Evolutionary conservation across 2,888 invertebrate genomes (phyloP).

Genomic region (Odontocolon sp.): DNA sequence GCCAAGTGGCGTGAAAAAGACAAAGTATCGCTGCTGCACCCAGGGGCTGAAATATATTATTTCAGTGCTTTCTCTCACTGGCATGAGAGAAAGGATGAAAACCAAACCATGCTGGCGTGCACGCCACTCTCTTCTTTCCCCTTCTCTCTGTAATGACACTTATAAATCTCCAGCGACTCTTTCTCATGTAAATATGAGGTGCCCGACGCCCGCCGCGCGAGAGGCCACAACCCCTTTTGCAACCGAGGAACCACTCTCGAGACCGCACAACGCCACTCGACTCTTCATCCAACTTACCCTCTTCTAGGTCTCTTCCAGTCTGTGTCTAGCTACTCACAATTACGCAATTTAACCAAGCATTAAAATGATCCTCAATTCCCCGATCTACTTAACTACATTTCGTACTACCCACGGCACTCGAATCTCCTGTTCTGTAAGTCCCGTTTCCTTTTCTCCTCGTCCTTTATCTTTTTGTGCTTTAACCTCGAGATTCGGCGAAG

Average conservation of each 20-base stretch:
- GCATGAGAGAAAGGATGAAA: constrained; percentile 19
- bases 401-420: too few relatives aligned
- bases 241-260: constrained; percentile 47
- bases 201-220: constrained; percentile 27
- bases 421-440: too few relatives aligned
- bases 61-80: constrained; percentile 19
- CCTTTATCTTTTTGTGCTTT: constrained; percentile 56
- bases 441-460: constrained; percentile 48
- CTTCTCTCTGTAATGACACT: constrained; percentile 66
- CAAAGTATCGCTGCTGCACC: constrained; percentile 45
- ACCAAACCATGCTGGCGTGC: constrained; percentile 42
- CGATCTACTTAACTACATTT: constrained; percentile 72
- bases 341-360: constrained; percentile 76
- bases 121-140: constrained; percentile 19
- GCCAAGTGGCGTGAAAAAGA: constrained; percentile 54
- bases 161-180: constrained; percentile 71
- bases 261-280: constrained; percentile 45
- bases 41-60: constrained; percentile 44
- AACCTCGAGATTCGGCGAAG: constrained; percentile 7
- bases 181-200: constrained; percentile 74
- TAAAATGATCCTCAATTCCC: constrained; percentile 75
- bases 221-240: constrained; percentile 36
- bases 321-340: constrained; percentile 69
- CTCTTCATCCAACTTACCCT: constrained; percentile 54
- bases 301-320: constrained; percentile 23